Conservation (phyloP, 2,113 vertebrate genomes). For the Dinomys branickii region DNA sequence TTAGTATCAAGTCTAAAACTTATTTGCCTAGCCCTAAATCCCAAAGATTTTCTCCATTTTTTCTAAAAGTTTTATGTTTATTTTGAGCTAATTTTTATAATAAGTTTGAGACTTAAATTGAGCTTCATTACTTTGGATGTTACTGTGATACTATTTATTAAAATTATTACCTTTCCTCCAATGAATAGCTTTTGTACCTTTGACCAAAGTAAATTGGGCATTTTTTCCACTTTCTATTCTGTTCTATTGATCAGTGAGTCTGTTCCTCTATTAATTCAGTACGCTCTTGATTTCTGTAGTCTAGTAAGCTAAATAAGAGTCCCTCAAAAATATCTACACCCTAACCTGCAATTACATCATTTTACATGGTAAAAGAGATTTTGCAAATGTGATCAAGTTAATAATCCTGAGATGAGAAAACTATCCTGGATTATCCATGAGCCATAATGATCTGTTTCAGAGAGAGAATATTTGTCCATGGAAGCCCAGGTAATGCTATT, state of each 20-base stretch:
- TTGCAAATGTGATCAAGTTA: not conserved
- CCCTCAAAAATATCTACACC: not conserved
- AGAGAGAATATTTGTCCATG: conserved; percentile 7
- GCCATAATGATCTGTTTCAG: not conserved
- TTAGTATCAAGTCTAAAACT: not conserved
- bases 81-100: conserved; percentile 9
- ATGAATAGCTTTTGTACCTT: conserved; percentile 17
- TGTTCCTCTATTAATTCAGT: not conserved
- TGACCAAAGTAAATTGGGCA: not conserved
- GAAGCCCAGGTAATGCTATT: not conserved
- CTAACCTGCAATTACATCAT: not conserved
- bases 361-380: not conserved
- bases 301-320: conserved; percentile 13
- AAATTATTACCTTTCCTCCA: not conserved
- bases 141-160: not conserved
- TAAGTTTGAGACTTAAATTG: not conserved
- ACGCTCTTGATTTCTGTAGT: not conserved
- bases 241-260: not conserved
- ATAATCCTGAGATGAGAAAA: not conserved
- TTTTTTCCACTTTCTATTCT: not conserved
- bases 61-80: not conserved
- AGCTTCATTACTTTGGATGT: not conserved
- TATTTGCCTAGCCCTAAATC: not conserved
- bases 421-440: not conserved
- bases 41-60: not conserved